Base-by-base conservation (phyloP, 2,888 invertebrate species). In the Pammene fasciana region DNA sequence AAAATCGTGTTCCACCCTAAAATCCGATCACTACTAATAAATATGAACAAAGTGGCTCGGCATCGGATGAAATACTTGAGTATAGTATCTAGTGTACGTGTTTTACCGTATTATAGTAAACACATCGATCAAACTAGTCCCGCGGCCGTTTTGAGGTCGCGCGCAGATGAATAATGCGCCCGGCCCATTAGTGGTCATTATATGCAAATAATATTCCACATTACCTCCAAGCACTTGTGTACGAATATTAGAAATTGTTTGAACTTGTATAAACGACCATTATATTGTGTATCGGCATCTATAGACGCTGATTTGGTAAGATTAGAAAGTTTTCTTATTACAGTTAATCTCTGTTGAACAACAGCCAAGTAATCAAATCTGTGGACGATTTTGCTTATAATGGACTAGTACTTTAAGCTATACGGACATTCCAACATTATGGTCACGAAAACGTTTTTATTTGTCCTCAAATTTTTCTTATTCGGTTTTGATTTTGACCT, bases 121-220 rank as follows among this genome's bases (percentile, higher is more conserved):
- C 76, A 78, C 79, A 78, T 79, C 81, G 83, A 84, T 85, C 86
- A 85, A 86, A 88, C 87, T 84, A 87, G 87, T 85, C 86, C 85
- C 84, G 81, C 76, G 82, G 80, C 79, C 78, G 82, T 82, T 90
- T 90, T 86, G 89, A 88, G 91, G 91, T 87, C 91, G 85, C 81
- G 82, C 79, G 57, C 82, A 81, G 83, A 85, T 86, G 87, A 89
- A 88, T 88, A 87, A 89, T 86, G 83, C 83, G 82, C 82, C 75
- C 78, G 81, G 77, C 81, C 86, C 86, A 90, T 90, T 92, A 91
- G 85, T 82, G 85, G 88, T 91, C 90, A 90, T 91, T 92, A 91
- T 91, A 91, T 92, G 92, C 90, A 89, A 92, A 92, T 91, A 88
- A 89, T 88, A 89, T 87, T 86, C 86, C 83, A 85, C 83, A 78